phyloP scores from a whole-genome alignment of 2,888 invertebrate genomes.

The Lampropteryx suffumata region DNA sequence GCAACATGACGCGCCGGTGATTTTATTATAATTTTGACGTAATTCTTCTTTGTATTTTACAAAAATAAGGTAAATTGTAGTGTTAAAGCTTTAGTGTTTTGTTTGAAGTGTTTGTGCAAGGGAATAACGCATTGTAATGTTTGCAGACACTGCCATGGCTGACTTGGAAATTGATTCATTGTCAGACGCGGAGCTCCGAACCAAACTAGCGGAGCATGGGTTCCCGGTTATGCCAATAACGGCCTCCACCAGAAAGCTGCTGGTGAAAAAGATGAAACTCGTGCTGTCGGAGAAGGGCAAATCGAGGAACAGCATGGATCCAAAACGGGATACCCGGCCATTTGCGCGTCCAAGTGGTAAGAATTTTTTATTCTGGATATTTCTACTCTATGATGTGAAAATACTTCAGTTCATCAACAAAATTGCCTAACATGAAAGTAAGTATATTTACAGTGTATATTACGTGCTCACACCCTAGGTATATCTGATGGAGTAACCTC shows the following conservation, averaged over 20 bases:
- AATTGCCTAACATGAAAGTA: too few species aligned
- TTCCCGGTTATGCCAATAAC: conserved; percentile 92
- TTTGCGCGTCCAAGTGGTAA: conserved; percentile 19
- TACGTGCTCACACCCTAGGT: too few species aligned
- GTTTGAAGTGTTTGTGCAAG: conserved; percentile 38
- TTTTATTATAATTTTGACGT: conserved; percentile 75
- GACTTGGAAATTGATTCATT: conserved; percentile 85
- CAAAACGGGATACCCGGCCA: conserved; percentile 70
- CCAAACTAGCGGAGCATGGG: conserved; percentile 89
- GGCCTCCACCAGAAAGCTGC: conserved; percentile 89
- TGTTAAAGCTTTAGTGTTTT: conserved; percentile 9
- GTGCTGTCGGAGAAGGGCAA: conserved; percentile 85
- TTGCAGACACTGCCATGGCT: conserved; percentile 89
- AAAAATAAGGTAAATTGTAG: conserved; percentile 61
- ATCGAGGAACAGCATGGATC: conserved; percentile 66
- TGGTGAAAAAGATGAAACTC: conserved; percentile 89
- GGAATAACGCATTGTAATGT: conserved; percentile 54
- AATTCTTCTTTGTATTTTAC: conserved; percentile 64
- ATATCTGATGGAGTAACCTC: too few species aligned
- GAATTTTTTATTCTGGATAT: too few species aligned
- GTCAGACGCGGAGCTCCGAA: conserved; percentile 87
- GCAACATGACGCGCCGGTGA: conserved; percentile 82
- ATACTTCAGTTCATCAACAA: too few species aligned
- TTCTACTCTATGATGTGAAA: neutral
- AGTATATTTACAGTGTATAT: too few species aligned